Evolutionary conservation across 2,888 invertebrate species (phyloP).

Genomic region (Agrochola litura): DNA sequence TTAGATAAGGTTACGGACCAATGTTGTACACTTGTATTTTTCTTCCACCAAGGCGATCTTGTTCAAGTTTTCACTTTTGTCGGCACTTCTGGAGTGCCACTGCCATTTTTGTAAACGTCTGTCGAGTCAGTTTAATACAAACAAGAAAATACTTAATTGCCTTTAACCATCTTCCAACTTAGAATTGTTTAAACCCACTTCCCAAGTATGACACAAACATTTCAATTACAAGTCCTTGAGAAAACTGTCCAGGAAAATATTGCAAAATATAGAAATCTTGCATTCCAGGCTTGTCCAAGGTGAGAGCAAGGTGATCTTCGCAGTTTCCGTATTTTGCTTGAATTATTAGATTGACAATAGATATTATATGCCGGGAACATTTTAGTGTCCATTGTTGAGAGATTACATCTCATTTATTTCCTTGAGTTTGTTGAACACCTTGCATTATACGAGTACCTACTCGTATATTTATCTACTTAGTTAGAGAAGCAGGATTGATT

Average conservation of each 20-base stretch:
- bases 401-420: constrained; percentile 35
- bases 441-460: neutral
- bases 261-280: constrained; percentile 64
- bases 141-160: constrained; percentile 1
- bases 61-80: too few species aligned
- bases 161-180: neutral
- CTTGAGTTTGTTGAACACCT: constrained; percentile 26
- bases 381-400: constrained; percentile 50
- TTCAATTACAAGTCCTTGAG: constrained; percentile 29
- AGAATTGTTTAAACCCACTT: constrained; percentile 14
- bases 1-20: too few species aligned
- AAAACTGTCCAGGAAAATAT: constrained; percentile 51
- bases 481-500: neutral
- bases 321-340: constrained; percentile 73
- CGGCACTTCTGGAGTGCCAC: too few species aligned
- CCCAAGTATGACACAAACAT: constrained; percentile 8
- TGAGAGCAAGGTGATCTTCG: constrained; percentile 55
- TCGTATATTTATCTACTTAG: too few species aligned
- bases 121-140: neutral
- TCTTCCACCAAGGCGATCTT: too few species aligned
- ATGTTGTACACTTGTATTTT: too few species aligned
- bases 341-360: constrained; percentile 64
- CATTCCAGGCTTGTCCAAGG: constrained; percentile 75
- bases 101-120: too few species aligned
- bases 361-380: constrained; percentile 39